Conservation (phyloP, 1,140 invertebrate species). For the Mycetomoellerius zeteki region DNA sequence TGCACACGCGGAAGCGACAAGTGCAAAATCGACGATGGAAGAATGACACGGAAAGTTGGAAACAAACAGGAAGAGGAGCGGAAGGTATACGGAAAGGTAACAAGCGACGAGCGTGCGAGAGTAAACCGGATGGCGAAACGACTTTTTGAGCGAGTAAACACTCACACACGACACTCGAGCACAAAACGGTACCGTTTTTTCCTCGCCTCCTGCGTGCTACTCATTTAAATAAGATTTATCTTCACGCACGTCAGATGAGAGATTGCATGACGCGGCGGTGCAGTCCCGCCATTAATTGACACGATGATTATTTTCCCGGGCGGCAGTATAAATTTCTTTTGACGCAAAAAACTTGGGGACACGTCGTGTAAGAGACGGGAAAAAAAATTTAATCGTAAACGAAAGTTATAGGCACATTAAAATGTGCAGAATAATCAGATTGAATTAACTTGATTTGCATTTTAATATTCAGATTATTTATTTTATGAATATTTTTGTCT, state of each 20-base stretch:
- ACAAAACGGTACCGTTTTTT: slow-evolving; percentile 69
- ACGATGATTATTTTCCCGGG: slow-evolving; percentile 16
- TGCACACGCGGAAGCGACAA: slow-evolving; percentile 43
- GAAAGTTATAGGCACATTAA: neutral
- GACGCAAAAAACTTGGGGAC: neutral
- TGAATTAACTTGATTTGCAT: slow-evolving; percentile 23
- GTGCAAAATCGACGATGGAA: slow-evolving; percentile 32
- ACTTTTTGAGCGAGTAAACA: slow-evolving; percentile 74
- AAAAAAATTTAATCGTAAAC: neutral
- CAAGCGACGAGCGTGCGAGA: slow-evolving; percentile 65
- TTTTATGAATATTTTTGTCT: neutral
- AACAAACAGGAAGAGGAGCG: slow-evolving; percentile 56
- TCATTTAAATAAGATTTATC: slow-evolving; percentile 63
- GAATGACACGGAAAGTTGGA: slow-evolving; percentile 55
- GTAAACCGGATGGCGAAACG: slow-evolving; percentile 78
- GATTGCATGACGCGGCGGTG: slow-evolving; percentile 23
- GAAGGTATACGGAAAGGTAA: slow-evolving; percentile 33
- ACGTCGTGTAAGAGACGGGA: neutral
- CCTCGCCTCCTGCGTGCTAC: slow-evolving; percentile 47
- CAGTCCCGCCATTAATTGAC: slow-evolving; percentile 11
- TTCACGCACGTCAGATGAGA: slow-evolving; percentile 37
- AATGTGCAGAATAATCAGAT: neutral
- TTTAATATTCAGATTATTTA: neutral
- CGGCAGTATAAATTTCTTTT: slow-evolving; percentile 48
- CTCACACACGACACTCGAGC: slow-evolving; percentile 65